Evolutionary conservation across 1,140 invertebrate genomes (phyloP), one percentile per base, ranked within the genome.

Genomic region (Heliothis virescens): DNA sequence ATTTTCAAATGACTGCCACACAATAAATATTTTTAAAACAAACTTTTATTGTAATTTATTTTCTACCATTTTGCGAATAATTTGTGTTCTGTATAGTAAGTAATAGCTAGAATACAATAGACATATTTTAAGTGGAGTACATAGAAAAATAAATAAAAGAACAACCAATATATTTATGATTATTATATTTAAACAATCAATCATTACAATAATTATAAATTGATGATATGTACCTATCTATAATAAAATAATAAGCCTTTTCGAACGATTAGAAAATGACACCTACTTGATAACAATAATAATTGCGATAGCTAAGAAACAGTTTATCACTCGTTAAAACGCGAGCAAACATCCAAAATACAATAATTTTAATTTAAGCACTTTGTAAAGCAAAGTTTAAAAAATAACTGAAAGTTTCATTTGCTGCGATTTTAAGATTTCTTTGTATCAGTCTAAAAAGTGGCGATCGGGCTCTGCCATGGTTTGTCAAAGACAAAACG

Each of bases 141-240:
- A 26, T 7, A n/a, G 11, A 21, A 50, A 4, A 69, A 34, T 26
- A 57, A 72, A 72, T 72, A 41, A 72, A 72, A 57, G 15, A 41
- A 15, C 55, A 26, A 41, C 26, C 16, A 12, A 34, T 57, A 34
- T 53, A 72, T 72, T 72, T 57, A 74, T 62, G 55, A 74, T 48
- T 60, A 48, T 62, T 74, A 74, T 59, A 74, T 60, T 74, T 74
- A 74, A 74, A 74, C 72, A 60, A 74, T 74, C 72, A 74, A 74
- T 60, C 47, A 74, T 48, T 41, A 74, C 57, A 74, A 55, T 74
- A 74, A 55, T 74, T 50, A 60, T 74, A 72, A 63, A 50, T 79
- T 55, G 57, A 63, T 65, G 79, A 80, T 80, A 74, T 80, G 57
- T 62, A 65, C 48, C 71, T 62, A 79, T 67, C 71, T 74, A 59